Conservation (phyloP, 2,797 vertebrate genomes). For the Nannoperca obscura region DNA sequence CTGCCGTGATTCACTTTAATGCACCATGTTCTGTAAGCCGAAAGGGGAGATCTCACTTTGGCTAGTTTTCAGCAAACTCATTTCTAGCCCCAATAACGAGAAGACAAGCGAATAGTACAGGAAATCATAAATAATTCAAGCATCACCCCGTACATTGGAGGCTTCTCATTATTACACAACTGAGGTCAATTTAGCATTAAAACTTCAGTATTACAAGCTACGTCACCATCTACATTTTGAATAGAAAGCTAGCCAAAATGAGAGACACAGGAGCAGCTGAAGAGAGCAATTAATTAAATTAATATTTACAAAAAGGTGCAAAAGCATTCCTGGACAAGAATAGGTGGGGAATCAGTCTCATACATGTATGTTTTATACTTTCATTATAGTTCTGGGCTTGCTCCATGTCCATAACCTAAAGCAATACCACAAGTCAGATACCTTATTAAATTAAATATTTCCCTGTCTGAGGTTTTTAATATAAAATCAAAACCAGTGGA, state of each 20-base stretch:
- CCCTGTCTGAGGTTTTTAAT: neutral
- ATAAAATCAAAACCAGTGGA: slow-evolving; percentile 3
- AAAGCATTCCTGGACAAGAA: neutral
- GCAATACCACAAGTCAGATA: neutral
- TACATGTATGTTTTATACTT: neutral
- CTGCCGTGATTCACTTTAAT: slow-evolving; percentile 87
- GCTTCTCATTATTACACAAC: slow-evolving; percentile 56
- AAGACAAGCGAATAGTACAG: slow-evolving; percentile 55
- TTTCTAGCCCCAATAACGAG: slow-evolving; percentile 67
- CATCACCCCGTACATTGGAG: slow-evolving; percentile 36
- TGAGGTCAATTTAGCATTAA: slow-evolving; percentile 61
- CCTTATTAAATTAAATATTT: neutral
- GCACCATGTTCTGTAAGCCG: slow-evolving; percentile 68
- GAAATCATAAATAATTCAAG: slow-evolving; percentile 76
- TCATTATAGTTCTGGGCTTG: neutral
- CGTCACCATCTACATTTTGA: slow-evolving; percentile 15
- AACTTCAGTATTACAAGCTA: slow-evolving; percentile 49
- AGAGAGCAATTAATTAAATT: neutral
- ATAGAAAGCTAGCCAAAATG: slow-evolving; percentile 6
- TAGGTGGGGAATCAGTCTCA: neutral
- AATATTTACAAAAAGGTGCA: neutral
- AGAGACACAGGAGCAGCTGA: slow-evolving; percentile 3
- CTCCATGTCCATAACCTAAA: neutral
- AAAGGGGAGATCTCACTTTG: slow-evolving; percentile 74
- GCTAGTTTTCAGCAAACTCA: slow-evolving; percentile 78